Evolutionary conservation across 2,113 vertebrate genomes (phyloP).

Genomic region (Polypterus senegalus): DNA sequence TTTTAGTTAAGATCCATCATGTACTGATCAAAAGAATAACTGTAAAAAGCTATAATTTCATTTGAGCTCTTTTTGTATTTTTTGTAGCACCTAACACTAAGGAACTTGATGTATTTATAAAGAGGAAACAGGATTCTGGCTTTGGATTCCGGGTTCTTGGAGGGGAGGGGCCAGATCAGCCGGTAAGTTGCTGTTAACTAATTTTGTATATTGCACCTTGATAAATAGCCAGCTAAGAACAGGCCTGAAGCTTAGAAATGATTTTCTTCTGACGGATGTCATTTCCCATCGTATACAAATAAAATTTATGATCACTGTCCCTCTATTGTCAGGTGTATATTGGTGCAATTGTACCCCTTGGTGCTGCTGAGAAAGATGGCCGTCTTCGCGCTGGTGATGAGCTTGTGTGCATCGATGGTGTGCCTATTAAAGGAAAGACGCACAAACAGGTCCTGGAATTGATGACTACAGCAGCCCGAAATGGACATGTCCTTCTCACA

Average conservation of each 20-base stretch:
- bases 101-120: slow-evolving; percentile 85
- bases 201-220: too few relatives aligned
- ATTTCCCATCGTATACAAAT: too few relatives aligned
- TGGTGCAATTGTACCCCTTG: slow-evolving; percentile 86
- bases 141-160: slow-evolving; percentile 94
- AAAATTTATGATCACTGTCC: too few relatives aligned
- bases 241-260: too few relatives aligned
- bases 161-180: slow-evolving; percentile 87
- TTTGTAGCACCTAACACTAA: slow-evolving; percentile 76
- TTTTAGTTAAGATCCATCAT: too few relatives aligned
- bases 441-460: slow-evolving; percentile 93
- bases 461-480: slow-evolving; percentile 90
- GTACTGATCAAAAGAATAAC: background rate
- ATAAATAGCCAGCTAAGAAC: too few relatives aligned
- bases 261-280: too few relatives aligned
- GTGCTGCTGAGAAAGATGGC: slow-evolving; percentile 86
- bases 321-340: slow-evolving; percentile 73
- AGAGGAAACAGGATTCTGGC: slow-evolving; percentile 88
- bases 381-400: slow-evolving; percentile 86
- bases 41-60: background rate
- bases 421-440: slow-evolving; percentile 82
- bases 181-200: slow-evolving; percentile 55
- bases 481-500: slow-evolving; percentile 84
- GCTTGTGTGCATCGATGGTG: slow-evolving; percentile 85
- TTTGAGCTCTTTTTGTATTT: slow-evolving; percentile 11